Evolutionary conservation across 2,888 invertebrate genomes (phyloP).

Genomic region (Cataglyphis altisquamis): DNA sequence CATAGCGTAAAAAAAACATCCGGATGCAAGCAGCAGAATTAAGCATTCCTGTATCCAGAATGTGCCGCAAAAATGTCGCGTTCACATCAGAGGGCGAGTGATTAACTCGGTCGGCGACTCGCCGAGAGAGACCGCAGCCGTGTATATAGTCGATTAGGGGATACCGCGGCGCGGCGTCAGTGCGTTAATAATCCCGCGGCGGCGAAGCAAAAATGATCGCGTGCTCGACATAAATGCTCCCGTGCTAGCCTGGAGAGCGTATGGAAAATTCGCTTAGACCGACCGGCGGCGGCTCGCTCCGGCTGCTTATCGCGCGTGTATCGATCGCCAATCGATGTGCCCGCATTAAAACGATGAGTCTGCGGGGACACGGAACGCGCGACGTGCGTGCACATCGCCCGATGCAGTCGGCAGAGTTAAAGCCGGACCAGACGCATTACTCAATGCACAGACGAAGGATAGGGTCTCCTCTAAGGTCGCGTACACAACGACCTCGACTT

Average conservation of each 20-base stretch:
- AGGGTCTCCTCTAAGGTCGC: slow-evolving; percentile 39
- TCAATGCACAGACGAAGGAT: slow-evolving; percentile 71
- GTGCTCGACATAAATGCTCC: slow-evolving; percentile 31
- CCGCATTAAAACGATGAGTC: slow-evolving; percentile 79
- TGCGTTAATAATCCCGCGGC: slow-evolving; percentile 46
- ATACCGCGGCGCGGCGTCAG: slow-evolving; percentile 31
- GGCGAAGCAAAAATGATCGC: slow-evolving; percentile 51
- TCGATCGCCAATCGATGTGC: slow-evolving; percentile 67
- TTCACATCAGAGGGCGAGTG: slow-evolving; percentile 40
- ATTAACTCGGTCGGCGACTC: slow-evolving; percentile 57
- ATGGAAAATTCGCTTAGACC: slow-evolving; percentile 46
- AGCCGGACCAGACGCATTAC: slow-evolving; percentile 72
- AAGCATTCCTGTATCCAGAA: slow-evolving; percentile 30
- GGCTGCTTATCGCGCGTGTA: slow-evolving; percentile 64
- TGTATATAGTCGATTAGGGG: slow-evolving; percentile 21
- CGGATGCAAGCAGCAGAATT: background rate
- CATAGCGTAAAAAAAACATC: background rate
- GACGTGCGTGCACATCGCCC: slow-evolving; percentile 51
- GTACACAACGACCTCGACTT: slow-evolving; percentile 46
- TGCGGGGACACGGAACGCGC: slow-evolving; percentile 63
- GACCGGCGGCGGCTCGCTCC: background rate
- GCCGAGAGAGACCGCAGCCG: slow-evolving; percentile 35
- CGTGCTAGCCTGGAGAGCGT: background rate
- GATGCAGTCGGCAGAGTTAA: slow-evolving; percentile 59
- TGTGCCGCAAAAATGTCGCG: slow-evolving; percentile 46